Percentiles rank a stretch among this genome's conserved stretches.
Conservation (phyloP, 2,113 vertebrate species). For the Oplegnathus fasciatus region DNA sequence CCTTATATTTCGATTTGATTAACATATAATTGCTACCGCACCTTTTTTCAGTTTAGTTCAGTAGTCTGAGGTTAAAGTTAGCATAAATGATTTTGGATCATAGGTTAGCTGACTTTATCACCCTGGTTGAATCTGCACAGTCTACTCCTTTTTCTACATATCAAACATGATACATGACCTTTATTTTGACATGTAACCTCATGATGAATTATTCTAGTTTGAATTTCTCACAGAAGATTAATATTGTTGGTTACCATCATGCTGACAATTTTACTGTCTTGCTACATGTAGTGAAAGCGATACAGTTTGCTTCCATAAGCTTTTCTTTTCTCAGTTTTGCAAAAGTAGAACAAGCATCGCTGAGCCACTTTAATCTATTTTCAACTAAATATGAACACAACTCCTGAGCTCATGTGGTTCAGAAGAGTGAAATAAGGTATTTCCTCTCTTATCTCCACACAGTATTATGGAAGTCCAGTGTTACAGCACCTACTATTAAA, state of each 20-base stretch:
- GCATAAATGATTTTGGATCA: too few relatives aligned
- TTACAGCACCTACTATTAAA: background rate
- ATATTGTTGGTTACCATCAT: background rate
- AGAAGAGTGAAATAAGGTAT: background rate
- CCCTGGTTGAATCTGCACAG: too few relatives aligned
- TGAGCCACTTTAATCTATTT: background rate
- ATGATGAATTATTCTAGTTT: background rate
- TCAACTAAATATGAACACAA: too few relatives aligned
- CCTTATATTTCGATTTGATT: too few relatives aligned
- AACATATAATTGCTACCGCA: too few relatives aligned
- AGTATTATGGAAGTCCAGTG: background rate
- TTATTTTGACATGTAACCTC: too few relatives aligned
- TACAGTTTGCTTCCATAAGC: background rate
- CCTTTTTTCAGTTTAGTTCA: too few relatives aligned
- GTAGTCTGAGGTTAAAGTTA: too few relatives aligned
- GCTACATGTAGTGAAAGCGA: background rate
- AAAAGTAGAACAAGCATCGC: background rate
- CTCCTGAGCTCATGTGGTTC: too few relatives aligned
- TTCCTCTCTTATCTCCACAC: background rate
- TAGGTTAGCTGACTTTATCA: too few relatives aligned
- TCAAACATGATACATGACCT: background rate
- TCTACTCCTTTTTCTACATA: background rate
- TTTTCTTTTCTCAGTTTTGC: background rate
- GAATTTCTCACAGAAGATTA: background rate
- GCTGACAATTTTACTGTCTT: background rate